Base-by-base conservation (phyloP, 2,113 vertebrate species). In the Chelonoidis abingdonii region DNA sequence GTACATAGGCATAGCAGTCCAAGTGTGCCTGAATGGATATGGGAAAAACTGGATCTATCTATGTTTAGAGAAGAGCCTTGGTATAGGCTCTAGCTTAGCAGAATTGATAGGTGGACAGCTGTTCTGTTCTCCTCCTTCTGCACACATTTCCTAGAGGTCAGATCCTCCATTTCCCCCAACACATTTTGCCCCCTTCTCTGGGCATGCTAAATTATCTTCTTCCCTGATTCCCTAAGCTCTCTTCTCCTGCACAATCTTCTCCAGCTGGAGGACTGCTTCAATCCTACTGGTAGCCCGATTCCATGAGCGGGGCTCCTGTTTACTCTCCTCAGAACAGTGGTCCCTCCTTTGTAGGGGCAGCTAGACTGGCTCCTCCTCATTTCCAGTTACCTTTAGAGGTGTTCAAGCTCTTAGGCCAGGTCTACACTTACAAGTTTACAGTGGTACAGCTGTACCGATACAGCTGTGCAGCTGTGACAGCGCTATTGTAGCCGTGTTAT, bases 11-110 rank as follows among this genome's bases (percentile, higher is more conserved):
- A 72, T 72, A 38, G 12, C 75, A 44, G 41, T 78, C 41, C 65
- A 93, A 94, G 41, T 24, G 65, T 54, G 86, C 79, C 38, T 4
- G 94, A 57, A 93, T 87, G 95, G 86, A 81, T 93, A 95, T 92
- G 80, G 93, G 88, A 95, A 96, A 89, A 97, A 87, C 92, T 93
- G 25, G 75, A 38, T 47, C 41, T 89, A 95, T 94, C 93, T 92
- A 69, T 31, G 84, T 84, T 87, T 80, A 56, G 13, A 92, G 57
- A 93, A 92, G 53, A 95, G 87, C n/a, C 79, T 49, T 79, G 47
- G 10, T 91, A 29, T 13, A 87, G 79, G 10, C 57, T 88, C n/a
- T 87, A 89, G 75, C 88, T 90, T n/a, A 93, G 8, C 3, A 6
- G 25, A 78, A 44, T 16, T 78, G 41, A 78, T 27, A 12, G 41